Conservation (phyloP, 2,797 vertebrate genomes). For the Lutjanus campechanus region DNA sequence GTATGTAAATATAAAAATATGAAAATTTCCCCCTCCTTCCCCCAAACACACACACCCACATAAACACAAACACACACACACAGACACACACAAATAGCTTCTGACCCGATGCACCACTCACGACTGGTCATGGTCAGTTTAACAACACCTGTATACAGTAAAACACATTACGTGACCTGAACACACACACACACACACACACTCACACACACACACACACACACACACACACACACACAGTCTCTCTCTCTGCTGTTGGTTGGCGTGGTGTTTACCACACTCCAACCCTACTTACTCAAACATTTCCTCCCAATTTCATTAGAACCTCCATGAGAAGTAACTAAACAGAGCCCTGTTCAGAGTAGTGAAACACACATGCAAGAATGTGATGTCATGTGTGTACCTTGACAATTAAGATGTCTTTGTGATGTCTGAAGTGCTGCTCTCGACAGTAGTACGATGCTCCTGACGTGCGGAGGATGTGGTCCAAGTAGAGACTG, state of each 20-base stretch:
- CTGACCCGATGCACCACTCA: neutral
- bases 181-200: neutral
- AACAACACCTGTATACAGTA: neutral
- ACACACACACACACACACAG: too few relatives aligned
- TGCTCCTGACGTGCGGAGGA: conserved; percentile 88
- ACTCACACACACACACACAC: neutral
- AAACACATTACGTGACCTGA: neutral
- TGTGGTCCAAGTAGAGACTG: conserved; percentile 91
- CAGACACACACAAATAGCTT: neutral
- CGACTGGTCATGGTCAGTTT: neutral
- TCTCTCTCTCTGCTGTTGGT: too few relatives aligned
- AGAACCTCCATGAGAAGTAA: neutral
- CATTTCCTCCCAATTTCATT: neutral
- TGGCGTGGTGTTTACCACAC: too few relatives aligned
- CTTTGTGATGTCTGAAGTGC: conserved; percentile 87
- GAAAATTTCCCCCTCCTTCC: neutral
- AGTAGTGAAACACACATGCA: neutral
- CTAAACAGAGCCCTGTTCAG: neutral
- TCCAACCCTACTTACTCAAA: too few relatives aligned
- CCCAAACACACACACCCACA: too few relatives aligned
- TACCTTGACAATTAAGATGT: conserved; percentile 90
- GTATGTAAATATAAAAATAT: neutral
- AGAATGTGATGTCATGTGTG: neutral
- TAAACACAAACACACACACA: neutral
- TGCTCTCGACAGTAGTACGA: conserved; percentile 87